Conservation (phyloP, 2,797 vertebrate species). For the Acanthiza pusilla region DNA sequence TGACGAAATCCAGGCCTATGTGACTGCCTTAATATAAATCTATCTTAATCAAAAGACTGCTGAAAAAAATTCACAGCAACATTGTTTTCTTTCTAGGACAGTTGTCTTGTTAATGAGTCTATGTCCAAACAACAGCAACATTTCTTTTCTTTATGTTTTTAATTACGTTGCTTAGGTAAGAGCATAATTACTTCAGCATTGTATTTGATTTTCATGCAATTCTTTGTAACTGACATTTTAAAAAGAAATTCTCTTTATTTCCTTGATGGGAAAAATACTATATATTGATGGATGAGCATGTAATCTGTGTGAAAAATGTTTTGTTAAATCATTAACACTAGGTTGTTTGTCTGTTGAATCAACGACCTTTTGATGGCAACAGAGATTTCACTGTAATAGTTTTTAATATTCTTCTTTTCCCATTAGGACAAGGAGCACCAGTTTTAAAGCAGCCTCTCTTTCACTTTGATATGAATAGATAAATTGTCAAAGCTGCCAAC, state of each 20-base stretch:
- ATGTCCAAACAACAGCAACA: background rate
- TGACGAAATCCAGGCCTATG: background rate
- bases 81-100: background rate
- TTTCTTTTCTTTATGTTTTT: background rate
- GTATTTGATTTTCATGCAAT: background rate
- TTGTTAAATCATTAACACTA: slow-evolving; percentile 68
- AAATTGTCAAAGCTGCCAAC: slow-evolving; percentile 69
- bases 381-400: slow-evolving; percentile 54
- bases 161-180: background rate
- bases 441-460: slow-evolving; percentile 62
- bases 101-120: background rate
- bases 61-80: background rate
- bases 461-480: slow-evolving; percentile 69
- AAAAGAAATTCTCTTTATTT: background rate
- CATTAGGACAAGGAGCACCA: slow-evolving; percentile 50
- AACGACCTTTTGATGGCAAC: slow-evolving; percentile 50
- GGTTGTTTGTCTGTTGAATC: slow-evolving; percentile 60
- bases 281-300: slow-evolving; percentile 55
- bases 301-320: slow-evolving; percentile 70
- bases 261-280: slow-evolving; percentile 30
- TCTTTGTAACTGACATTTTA: background rate
- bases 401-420: slow-evolving; percentile 55
- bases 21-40: background rate
- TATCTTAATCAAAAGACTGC: background rate
- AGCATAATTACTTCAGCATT: background rate